Conservation (phyloP, 2,888 invertebrate species). For the Harpagoxenus sublaevis region DNA sequence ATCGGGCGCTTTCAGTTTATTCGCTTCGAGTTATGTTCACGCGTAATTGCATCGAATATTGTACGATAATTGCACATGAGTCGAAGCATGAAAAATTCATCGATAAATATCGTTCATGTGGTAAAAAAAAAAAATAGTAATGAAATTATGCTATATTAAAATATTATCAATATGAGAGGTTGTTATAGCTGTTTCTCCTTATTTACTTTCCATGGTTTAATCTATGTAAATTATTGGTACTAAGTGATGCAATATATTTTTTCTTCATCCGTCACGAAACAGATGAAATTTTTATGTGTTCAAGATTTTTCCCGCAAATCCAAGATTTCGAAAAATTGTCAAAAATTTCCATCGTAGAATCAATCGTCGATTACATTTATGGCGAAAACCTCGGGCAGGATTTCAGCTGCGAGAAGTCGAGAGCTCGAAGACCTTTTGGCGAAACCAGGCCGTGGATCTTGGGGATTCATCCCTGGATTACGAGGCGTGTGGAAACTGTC, state of each 20-base stretch:
- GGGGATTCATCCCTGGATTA: constrained; percentile 75
- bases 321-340: constrained; percentile 11
- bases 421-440: constrained; percentile 61
- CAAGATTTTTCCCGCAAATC: constrained; percentile 3
- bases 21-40: constrained; percentile 6
- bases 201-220: not conserved
- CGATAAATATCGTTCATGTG: not conserved
- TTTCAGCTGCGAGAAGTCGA: constrained; percentile 59
- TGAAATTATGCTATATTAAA: not conserved
- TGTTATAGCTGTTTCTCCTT: not conserved
- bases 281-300: constrained; percentile 13
- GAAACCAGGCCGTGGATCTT: constrained; percentile 75
- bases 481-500: constrained; percentile 71
- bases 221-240: not conserved
- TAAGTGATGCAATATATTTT: not conserved
- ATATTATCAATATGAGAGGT: not conserved
- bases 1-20: not conserved
- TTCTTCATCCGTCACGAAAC: not conserved
- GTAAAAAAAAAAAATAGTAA: not conserved
- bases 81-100: constrained; percentile 10
- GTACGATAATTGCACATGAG: constrained; percentile 28
- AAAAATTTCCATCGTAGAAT: constrained; percentile 35
- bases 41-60: constrained; percentile 37
- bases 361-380: constrained; percentile 32
- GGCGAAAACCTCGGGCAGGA: not conserved